These are phyloP conservation scores for Xerus inauris DNA, from an alignment of 2,113 vertebrate genomes.

Conservation along the genomic window DNA sequence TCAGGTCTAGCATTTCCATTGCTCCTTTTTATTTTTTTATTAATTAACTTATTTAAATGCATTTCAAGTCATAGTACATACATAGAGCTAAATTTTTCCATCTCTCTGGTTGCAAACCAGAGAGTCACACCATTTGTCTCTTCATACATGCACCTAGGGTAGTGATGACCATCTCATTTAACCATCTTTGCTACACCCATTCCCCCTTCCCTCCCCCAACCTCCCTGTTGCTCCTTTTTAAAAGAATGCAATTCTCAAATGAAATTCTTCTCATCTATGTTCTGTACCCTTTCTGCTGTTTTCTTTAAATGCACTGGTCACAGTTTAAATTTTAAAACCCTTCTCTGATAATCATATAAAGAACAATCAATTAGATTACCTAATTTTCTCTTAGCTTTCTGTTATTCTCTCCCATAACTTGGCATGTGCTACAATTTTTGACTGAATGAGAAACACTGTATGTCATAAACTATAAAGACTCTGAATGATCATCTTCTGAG, in stretches of 20 bases:
- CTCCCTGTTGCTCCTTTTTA: constrained; percentile 8
- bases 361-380: background rate
- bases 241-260: background rate
- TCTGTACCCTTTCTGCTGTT: background rate
- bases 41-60: no score
- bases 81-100: no score
- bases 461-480: background rate
- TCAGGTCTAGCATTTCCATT: background rate
- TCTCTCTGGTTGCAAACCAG: no score
- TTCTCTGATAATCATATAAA: background rate
- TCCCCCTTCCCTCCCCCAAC: no score
- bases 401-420: background rate
- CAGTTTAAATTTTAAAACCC: background rate
- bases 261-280: constrained; percentile 27
- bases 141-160: no score
- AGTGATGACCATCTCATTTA: no score
- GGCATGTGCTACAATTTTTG: background rate
- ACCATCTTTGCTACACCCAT: no score
- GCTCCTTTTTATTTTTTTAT: constrained; percentile 17
- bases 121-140: no score
- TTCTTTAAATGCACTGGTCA: background rate
- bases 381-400: background rate
- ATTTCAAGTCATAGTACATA: no score
- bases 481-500: background rate
- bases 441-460: background rate